A percentile compares a stretch with the other conserved stretches of the same genome.
Conservation (phyloP, 2,113 vertebrate genomes). For the Clinocottus analis region DNA sequence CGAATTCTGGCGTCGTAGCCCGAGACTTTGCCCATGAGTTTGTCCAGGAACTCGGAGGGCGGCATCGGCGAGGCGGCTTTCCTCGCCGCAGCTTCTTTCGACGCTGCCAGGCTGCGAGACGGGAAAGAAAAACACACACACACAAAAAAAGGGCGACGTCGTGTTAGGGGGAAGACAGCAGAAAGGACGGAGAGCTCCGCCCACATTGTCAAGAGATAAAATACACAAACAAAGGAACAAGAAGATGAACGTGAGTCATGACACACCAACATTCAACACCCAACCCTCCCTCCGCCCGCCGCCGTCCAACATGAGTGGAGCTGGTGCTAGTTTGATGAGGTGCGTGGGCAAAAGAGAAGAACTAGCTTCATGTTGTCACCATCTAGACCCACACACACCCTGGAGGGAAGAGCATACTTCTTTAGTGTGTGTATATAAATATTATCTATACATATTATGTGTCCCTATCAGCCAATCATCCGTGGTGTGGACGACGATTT, state of each 20-base stretch:
- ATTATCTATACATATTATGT: no score
- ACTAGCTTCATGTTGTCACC: neutral
- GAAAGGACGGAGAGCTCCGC: neutral
- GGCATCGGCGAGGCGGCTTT: constrained; percentile 94
- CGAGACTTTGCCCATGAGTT: constrained; percentile 97
- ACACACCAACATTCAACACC: neutral
- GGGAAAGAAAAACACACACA: no score
- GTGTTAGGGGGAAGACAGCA: neutral
- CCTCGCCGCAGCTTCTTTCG: constrained; percentile 96
- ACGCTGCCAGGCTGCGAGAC: constrained; percentile 90
- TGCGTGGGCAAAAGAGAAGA: constrained; percentile 26
- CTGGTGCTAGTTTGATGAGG: constrained; percentile 61
- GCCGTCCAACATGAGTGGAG: constrained; percentile 56
- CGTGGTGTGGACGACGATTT: no score
- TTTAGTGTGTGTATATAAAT: no score
- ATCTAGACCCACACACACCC: neutral
- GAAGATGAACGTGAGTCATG: constrained; percentile 1
- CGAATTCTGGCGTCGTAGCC: constrained; percentile 98
- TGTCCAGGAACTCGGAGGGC: constrained; percentile 98
- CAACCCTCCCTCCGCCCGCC: neutral
- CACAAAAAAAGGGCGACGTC: constrained; percentile 19
- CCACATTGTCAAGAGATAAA: neutral
- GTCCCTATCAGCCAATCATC: no score
- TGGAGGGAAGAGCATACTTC: no score
- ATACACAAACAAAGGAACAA: neutral